Evolutionary conservation across 1,140 invertebrate species (phyloP), one percentile per base, ranked within the genome.

Genomic region (Mamestra configurata): DNA sequence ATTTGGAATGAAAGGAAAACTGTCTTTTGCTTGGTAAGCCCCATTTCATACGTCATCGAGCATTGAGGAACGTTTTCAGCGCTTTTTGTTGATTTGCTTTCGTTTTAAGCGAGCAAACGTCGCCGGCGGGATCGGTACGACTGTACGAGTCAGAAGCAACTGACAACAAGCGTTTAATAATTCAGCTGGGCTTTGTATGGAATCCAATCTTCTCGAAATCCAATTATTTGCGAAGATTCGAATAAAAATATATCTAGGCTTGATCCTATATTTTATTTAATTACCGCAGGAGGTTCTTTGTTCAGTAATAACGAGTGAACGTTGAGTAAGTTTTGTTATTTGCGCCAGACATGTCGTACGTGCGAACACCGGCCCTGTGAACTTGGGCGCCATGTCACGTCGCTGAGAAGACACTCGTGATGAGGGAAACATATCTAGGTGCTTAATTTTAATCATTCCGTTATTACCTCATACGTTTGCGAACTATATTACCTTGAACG

Each of bases 371-470:
- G 81, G 53, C 68, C 78, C 81, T 81, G 83, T 72, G 85, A 86
- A 75, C 79, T 66, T 78, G 79, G 15, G 80, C 82, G 78, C 70
- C 81, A 81, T 66, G 81, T 86, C 85, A 86, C 83, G 85, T 84
- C 81, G 1, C 46, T 7, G n/a, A 35, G 40, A 76, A 76, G 40
- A 64, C 20, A 61, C 57, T 64, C 27, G 70, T 35, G 35, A 55
- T 31, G 31, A 55, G 22, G 43, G 68, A 71, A 73, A 73, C 53
- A 37, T 53, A 40, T 73, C 31, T 24, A 22, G 27, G 68, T n/a
- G 68, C 22, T 20, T 31, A 64, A 31, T 49, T 76, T 76, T 76
- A 61, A 46, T 76, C 57, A 64, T 49, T 76, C 20, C 20, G 20
- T 57, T 46, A 59, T 43, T 61, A 75, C 37, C 6, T 27, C 13